phyloP scores from a whole-genome alignment of 1,140 invertebrate species.

The Drosophila dunni region DNA sequence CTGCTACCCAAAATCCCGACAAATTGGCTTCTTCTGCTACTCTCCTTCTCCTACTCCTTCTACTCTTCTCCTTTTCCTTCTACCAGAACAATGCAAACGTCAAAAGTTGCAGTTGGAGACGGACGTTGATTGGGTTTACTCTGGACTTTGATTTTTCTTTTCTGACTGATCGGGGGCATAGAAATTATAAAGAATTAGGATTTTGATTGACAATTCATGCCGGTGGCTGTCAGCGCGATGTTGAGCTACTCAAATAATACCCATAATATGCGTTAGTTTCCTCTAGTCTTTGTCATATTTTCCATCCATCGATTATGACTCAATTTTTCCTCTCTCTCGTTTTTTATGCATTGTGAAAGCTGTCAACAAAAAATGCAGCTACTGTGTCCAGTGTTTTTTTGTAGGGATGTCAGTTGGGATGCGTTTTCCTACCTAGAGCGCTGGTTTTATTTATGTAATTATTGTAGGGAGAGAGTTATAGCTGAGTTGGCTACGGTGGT shows the following conservation, averaged over 20 bases:
- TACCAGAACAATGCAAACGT: conserved; percentile 66
- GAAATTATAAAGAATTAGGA: conserved; percentile 61
- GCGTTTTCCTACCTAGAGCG: conserved; percentile 56
- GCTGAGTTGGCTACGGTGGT: conserved; percentile 41
- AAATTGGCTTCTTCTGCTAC: conserved; percentile 65
- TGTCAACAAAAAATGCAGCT: conserved; percentile 49
- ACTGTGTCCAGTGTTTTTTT: conserved; percentile 34
- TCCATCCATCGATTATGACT: conserved; percentile 61
- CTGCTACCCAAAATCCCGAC: conserved; percentile 65
- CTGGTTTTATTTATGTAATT: conserved; percentile 69
- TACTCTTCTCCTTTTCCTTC: conserved; percentile 1
- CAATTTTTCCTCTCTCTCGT: conserved; percentile 57
- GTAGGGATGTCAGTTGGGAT: conserved; percentile 25
- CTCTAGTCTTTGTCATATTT: conserved; percentile 8
- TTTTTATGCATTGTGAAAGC: conserved; percentile 46
- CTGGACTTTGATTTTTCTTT: conserved; percentile 29
- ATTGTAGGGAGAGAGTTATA: conserved; percentile 2
- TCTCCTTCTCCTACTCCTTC: conserved; percentile 4
- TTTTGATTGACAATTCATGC: conserved; percentile 57
- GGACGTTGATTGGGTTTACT: conserved; percentile 66
- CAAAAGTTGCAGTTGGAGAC: conserved; percentile 60
- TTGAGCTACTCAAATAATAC: conserved; percentile 50
- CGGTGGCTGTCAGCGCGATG: conserved; percentile 37
- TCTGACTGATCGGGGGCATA: background rate
- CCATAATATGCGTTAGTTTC: conserved; percentile 47